Evolutionary conservation across 2,888 invertebrate genomes (phyloP), one percentile per base, ranked within the genome.

Genomic region (Volucella inflata): DNA sequence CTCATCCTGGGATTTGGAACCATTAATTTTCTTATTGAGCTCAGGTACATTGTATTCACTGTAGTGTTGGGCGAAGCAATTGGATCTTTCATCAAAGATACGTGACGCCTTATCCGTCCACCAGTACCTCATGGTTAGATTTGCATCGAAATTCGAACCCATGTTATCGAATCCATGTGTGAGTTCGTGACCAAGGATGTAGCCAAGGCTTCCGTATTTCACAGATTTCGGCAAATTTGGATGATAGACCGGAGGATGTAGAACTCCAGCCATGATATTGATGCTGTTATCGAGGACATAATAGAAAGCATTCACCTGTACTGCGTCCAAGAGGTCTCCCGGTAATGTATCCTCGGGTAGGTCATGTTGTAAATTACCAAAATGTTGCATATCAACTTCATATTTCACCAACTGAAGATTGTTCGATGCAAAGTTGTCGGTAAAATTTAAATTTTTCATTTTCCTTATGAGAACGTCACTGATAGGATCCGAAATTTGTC

Each of bases 131-230:
- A 53, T 91, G 91, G 30, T 30, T 30, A 30, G 30, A 30, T 30
- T 30, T 1, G 91, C 91, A 21, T 30, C 30, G 1, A 30, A 30
- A 6, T 30, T 30, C 6, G 30, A 30, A 2, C 30, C 30, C 30
- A 30, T 30, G 1, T 30, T 30, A 30, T 30, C 30, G 6, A 30
- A 30, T 30, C 30, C 30, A 30, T 30, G 30, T 0, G 30, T 30
- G 30, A 30, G 30, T 30, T 30, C 30, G 6, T 30, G 30, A 6
- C 30, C 30, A 4, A 91, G 88, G 53, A 91, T 60, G 40, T 88
- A 91, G 0, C 91, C 91, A 8, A 91, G 84, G 3, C 90, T 90
- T 8, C 90, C 91, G 11, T 88, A 91, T 82, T 91, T 91, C 1
- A 91, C 72, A 0, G 90, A 88, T 38, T 90, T 89, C 1, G 91